phyloP scores from a whole-genome alignment of 2,797 vertebrate genomes.

The Gymnothorax javanicus region DNA sequence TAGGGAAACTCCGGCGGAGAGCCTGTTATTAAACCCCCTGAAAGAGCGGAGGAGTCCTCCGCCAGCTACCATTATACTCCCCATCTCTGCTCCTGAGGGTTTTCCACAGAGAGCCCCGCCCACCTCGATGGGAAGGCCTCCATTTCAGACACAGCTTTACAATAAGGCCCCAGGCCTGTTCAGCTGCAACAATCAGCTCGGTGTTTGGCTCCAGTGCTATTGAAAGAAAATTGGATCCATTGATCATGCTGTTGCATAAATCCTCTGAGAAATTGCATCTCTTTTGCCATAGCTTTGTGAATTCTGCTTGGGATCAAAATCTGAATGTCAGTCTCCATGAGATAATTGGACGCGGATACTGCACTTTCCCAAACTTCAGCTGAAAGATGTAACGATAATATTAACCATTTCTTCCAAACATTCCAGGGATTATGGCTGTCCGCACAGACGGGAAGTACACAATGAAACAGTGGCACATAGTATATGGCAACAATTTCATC shows the following conservation, averaged over 20 bases:
- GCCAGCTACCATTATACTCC: slow-evolving; percentile 35
- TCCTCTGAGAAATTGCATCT: not conserved
- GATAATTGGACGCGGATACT: not conserved
- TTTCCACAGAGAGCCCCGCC: not conserved
- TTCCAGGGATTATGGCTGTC: not conserved
- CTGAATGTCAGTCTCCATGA: not conserved
- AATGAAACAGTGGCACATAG: not conserved
- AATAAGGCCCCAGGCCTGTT: not conserved
- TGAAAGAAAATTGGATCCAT: not conserved
- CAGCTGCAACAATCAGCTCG: not conserved
- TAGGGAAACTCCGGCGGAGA: slow-evolving; percentile 2
- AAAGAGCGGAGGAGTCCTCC: not conserved
- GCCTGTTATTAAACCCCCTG: slow-evolving; percentile 24
- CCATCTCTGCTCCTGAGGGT: slow-evolving; percentile 34
- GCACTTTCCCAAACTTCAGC: not conserved
- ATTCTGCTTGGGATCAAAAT: not conserved
- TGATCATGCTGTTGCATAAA: not conserved
- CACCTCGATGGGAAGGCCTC: not conserved
- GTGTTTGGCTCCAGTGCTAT: not conserved
- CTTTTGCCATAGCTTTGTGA: not conserved
- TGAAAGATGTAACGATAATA: not conserved
- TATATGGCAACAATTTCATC: not conserved
- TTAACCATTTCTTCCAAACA: not conserved
- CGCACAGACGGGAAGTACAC: not conserved
- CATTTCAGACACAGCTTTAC: not conserved